phyloP scores from a whole-genome alignment of 1,140 invertebrate species.

The Sarcophaga peregrina region DNA sequence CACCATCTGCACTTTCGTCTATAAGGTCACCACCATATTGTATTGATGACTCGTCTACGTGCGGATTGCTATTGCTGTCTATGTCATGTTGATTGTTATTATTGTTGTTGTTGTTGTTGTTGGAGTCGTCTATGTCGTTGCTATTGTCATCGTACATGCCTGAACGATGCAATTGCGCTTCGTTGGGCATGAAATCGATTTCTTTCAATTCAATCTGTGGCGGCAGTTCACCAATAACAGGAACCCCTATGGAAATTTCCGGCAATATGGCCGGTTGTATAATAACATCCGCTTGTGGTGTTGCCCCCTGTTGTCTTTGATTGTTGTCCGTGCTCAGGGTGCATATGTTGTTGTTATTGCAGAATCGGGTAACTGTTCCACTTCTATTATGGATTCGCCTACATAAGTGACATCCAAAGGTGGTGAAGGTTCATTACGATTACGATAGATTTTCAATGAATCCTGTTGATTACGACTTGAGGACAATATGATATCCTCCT shows the following conservation, averaged over 20 bases:
- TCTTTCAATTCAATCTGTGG: slow-evolving; percentile 65
- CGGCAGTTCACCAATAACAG: slow-evolving; percentile 64
- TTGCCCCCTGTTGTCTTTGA: background rate
- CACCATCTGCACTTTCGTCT: slow-evolving; percentile 58
- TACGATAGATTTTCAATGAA: slow-evolving; percentile 59
- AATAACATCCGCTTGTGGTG: slow-evolving; percentile 57
- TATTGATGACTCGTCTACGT: slow-evolving; percentile 56
- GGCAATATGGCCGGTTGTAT: slow-evolving; percentile 64
- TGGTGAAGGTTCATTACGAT: slow-evolving; percentile 50
- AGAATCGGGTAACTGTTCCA: slow-evolving; percentile 50
- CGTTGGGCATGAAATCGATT: slow-evolving; percentile 65
- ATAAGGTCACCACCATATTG: slow-evolving; percentile 64
- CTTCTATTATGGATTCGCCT: slow-evolving; percentile 64
- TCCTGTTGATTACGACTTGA: slow-evolving; percentile 55
- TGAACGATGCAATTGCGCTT: slow-evolving; percentile 48
- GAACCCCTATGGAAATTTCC: slow-evolving; percentile 64
- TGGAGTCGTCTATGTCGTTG: slow-evolving; percentile 21
- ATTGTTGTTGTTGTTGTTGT: slow-evolving; percentile 36
- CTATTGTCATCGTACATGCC: slow-evolving; percentile 39
- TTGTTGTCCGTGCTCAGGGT: background rate
- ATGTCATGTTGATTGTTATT: slow-evolving; percentile 21
- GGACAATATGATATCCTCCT: slow-evolving; percentile 64
- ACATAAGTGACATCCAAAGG: slow-evolving; percentile 64
- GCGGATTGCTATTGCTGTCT: background rate
- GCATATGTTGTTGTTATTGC: slow-evolving; percentile 7